phyloP scores from a whole-genome alignment of 2,113 vertebrate species.

The Ciconia stormi region DNA sequence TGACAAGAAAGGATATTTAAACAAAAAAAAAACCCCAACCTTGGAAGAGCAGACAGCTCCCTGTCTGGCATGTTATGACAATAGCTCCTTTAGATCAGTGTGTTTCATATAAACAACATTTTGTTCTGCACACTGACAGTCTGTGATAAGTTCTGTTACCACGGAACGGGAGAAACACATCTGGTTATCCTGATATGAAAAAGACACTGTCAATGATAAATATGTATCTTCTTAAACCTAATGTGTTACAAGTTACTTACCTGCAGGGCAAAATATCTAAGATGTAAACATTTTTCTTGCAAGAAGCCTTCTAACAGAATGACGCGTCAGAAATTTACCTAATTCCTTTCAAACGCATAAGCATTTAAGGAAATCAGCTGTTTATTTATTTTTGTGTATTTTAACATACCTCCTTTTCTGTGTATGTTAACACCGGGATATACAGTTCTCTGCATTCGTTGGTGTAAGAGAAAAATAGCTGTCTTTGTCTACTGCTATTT shows the following conservation, averaged over 20 bases:
- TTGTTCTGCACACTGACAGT: slow-evolving; percentile 6
- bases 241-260: slow-evolving; percentile 31
- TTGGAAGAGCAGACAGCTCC: slow-evolving; percentile 20
- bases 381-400: neutral
- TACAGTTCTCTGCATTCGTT: neutral
- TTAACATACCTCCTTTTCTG: neutral
- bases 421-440: neutral
- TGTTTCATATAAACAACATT: slow-evolving; percentile 45
- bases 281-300: slow-evolving; percentile 11
- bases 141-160: slow-evolving; percentile 36
- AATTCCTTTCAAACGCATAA: neutral
- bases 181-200: slow-evolving; percentile 28
- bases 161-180: slow-evolving; percentile 10
- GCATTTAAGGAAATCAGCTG: neutral
- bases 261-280: neutral
- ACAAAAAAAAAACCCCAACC: neutral
- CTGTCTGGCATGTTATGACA: neutral
- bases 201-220: slow-evolving; percentile 6
- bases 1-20: slow-evolving; percentile 29
- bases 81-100: slow-evolving; percentile 3
- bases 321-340: neutral
- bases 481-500: neutral
- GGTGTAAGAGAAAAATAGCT: neutral
- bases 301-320: neutral
- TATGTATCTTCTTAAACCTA: neutral